These are phyloP conservation scores for Dromas ardeola DNA, from an alignment of 2,113 vertebrate genomes.

Conservation along the genomic window DNA sequence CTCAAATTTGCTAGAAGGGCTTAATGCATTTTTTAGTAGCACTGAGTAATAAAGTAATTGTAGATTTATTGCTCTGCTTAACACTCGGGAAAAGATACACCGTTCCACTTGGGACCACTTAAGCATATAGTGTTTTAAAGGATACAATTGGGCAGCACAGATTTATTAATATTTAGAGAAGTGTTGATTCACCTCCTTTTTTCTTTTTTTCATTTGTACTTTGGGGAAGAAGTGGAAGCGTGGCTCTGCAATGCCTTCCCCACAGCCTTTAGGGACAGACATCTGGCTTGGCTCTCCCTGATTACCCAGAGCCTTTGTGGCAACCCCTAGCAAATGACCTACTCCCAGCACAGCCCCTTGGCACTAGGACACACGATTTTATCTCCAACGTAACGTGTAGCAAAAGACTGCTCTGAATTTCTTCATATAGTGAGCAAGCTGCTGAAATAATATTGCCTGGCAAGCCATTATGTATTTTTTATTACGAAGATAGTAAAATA, in stretches of 20 bases:
- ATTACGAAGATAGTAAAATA: constrained; percentile 64
- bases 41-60: not conserved
- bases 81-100: not conserved
- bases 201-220: not conserved
- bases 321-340: not conserved
- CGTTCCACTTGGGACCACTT: not conserved
- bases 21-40: not conserved
- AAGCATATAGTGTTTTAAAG: not conserved
- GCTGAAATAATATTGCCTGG: not conserved
- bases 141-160: not conserved
- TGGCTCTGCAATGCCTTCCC: not conserved
- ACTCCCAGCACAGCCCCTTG: not conserved
- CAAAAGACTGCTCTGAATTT: not conserved
- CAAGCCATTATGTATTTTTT: constrained; percentile 51
- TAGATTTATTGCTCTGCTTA: not conserved
- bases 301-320: not conserved
- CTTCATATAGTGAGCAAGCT: not conserved
- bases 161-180: not conserved
- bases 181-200: not conserved
- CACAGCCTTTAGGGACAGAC: no score
- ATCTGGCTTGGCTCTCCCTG: not conserved
- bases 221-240: not conserved
- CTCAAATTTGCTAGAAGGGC: not conserved
- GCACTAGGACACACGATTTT: not conserved
- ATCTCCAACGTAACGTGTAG: not conserved